Evolutionary conservation across 2,113 vertebrate species (phyloP).

Genomic region (Megalops atlanticus): DNA sequence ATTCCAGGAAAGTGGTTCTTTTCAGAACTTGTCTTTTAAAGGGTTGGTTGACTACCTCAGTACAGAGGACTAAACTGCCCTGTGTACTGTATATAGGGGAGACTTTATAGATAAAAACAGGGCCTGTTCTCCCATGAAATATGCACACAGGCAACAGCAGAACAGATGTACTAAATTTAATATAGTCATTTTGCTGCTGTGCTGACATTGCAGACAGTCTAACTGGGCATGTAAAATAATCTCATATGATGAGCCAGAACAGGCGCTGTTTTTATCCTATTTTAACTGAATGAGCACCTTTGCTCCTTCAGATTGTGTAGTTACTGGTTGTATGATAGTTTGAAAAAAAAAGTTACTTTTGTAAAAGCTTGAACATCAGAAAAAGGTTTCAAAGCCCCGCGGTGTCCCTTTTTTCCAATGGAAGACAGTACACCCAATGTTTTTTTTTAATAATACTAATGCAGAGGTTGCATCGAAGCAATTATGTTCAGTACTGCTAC

Average conservation of each 20-base stretch:
- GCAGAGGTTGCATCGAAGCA: conserved; percentile 24
- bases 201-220: conserved; percentile 93
- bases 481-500: conserved; percentile 16
- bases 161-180: conserved; percentile 94
- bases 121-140: conserved; percentile 91
- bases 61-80: conserved; percentile 99
- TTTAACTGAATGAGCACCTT: conserved; percentile 99
- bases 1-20: conserved; percentile 99
- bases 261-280: conserved; percentile 99
- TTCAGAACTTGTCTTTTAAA: conserved; percentile 99
- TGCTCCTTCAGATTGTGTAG: conserved; percentile 99
- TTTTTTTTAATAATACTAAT: conserved; percentile 43
- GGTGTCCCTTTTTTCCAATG: conserved; percentile 91
- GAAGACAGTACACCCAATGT: conserved; percentile 61
- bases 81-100: conserved; percentile 99
- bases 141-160: conserved; percentile 95
- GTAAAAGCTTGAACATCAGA: conserved; percentile 97
- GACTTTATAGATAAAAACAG: conserved; percentile 99
- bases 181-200: conserved; percentile 90
- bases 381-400: conserved; percentile 83
- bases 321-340: conserved; percentile 99
- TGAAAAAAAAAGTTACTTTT: conserved; percentile 99
- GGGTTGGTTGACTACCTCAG: conserved; percentile 99
- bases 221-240: conserved; percentile 90
- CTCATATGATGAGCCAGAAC: conserved; percentile 96